Base-by-base conservation (phyloP, 2,113 vertebrate genomes). In the Rhagologus leucostigma region DNA sequence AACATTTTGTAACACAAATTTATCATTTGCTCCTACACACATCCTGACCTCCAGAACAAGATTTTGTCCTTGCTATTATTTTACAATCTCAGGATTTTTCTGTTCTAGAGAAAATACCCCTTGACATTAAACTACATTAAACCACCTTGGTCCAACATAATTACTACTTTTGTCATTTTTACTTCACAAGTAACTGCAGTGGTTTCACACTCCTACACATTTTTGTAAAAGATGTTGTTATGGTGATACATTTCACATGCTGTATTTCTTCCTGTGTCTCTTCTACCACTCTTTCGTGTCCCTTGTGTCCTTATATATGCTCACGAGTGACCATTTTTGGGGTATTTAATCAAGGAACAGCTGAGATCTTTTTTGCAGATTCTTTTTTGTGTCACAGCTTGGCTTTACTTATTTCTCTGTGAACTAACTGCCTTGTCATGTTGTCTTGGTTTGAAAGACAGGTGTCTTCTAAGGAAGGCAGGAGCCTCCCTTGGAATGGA, bases 211-310 rank as follows among this genome's bases (percentile, higher is more conserved):
- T 93, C 95, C 89, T 76, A 91, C 74, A 57, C 26, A 3, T 55
- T 79, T 92, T 67, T 89, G 67, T 76, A 65, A 57, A 89, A 82
- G 44, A 6, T 87, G 69, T 89, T 93, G 80, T 95, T 95, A 93
- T 76, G 81, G 87, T 59, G 77, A 95, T 89, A 33, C 26, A 65
- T 87, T 94, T 93, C 77, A 80, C 33, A 52, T 10, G 10, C 39
- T 60, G 21, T 30, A 29, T 68, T 81, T 84, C 90, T 64, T 49
- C 4, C 0, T 63, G 22, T 41, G 33, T 20, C 37, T 87, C 35
- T 70, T 7, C 29, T 78, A 50, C 13, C 20, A 52, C 27, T 26
- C 60, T 22, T 26, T 46, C 49, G 14, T 35, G 29, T 71, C 33
- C 35, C 24, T 53, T 42, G 10, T 39, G 4, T 22, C 60, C 44